These are phyloP conservation scores for Carduelis carduelis DNA, from an alignment of 2,797 vertebrate genomes.

Conservation along the genomic window DNA sequence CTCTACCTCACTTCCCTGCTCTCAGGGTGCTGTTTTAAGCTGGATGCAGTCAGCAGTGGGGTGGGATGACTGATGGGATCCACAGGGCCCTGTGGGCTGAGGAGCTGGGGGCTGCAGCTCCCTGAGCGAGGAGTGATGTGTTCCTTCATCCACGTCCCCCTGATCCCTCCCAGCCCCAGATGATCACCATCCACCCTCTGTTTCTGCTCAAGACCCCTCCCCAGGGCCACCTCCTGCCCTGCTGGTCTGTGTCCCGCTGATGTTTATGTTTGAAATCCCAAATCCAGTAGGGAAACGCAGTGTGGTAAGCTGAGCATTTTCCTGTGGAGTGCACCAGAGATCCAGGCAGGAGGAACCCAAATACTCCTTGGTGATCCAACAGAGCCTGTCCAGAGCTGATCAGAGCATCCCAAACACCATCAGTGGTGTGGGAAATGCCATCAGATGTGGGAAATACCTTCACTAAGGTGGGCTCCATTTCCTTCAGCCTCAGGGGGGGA, in stretches of 20 bases:
- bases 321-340: not conserved
- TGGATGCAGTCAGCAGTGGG: not conserved
- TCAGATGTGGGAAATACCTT: not conserved
- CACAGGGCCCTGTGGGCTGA: not conserved
- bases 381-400: not conserved
- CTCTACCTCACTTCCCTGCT: not conserved
- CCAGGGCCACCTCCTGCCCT: not conserved
- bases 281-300: fast-evolving
- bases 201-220: not conserved
- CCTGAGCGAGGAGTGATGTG: fast-evolving
- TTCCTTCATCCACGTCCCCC: not conserved
- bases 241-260: not conserved
- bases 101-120: not conserved
- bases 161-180: not conserved
- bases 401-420: not conserved
- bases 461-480: not conserved
- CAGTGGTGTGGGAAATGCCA: not conserved
- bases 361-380: not conserved
- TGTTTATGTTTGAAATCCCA: not conserved
- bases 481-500: no score
- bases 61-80: not conserved
- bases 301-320: not conserved
- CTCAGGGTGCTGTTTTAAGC: not conserved
- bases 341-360: not conserved
- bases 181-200: not conserved